Conservation (phyloP, 2,888 invertebrate species). For the Masnerella sp. region DNA sequence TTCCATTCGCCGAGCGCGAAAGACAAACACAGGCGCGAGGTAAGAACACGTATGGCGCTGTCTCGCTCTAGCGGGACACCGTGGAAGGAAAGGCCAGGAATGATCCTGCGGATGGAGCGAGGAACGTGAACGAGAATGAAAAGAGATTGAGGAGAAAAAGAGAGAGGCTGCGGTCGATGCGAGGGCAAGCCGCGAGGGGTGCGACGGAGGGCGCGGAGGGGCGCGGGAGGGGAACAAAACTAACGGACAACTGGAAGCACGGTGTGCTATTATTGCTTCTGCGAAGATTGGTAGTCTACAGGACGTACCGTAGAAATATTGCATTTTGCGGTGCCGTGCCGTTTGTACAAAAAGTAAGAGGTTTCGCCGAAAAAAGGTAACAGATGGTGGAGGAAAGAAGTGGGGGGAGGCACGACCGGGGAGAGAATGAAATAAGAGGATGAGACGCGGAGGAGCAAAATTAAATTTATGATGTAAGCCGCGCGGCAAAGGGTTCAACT, state of each 20-base stretch:
- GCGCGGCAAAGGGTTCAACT: conserved; percentile 53
- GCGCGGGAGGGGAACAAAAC: conserved; percentile 58
- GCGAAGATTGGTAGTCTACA: conserved; percentile 73
- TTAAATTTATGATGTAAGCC: conserved; percentile 60
- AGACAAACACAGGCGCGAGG: conserved; percentile 25
- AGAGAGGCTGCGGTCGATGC: conserved; percentile 43
- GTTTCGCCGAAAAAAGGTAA: conserved; percentile 64
- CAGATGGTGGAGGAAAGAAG: conserved; percentile 48
- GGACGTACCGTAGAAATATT: conserved; percentile 72
- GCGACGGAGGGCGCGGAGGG: conserved; percentile 35
- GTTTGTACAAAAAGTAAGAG: conserved; percentile 63
- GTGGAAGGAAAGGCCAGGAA: conserved; percentile 49
- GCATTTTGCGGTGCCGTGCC: conserved; percentile 67
- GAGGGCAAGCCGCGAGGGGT: conserved; percentile 22
- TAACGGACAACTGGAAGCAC: conserved; percentile 73
- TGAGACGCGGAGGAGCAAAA: conserved; percentile 52
- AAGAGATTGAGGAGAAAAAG: conserved; percentile 52
- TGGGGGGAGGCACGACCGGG: conserved; percentile 25
- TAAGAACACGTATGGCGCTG: conserved; percentile 39
- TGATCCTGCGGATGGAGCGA: conserved; percentile 46
- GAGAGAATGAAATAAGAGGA: conserved; percentile 50
- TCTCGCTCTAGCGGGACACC: conserved; percentile 50
- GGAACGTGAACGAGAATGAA: conserved; percentile 56
- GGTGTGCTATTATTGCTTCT: conserved; percentile 74
- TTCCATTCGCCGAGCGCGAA: conserved; percentile 33